Base-by-base conservation (phyloP, 2,113 vertebrate species). In the Passer domesticus region DNA sequence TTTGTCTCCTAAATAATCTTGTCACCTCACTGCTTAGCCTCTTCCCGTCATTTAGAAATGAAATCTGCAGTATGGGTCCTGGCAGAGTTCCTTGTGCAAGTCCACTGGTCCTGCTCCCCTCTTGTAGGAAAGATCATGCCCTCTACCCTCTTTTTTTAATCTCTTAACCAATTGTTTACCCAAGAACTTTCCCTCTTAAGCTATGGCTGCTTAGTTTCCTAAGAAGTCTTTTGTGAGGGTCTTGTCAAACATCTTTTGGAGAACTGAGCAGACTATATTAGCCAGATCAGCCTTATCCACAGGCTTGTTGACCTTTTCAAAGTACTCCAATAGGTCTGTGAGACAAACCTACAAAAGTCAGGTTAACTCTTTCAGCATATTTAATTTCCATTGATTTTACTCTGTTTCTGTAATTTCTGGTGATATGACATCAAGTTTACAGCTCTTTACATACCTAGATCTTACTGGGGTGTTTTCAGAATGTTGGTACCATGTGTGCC, bases 281-380 rank as follows among this genome's bases (percentile, higher is more conserved):
- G 58, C 70, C 58, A 90, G 85, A 90, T 87, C 95, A 89, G 62
- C 81, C 73, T 82, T 91, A 94, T 84, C 95, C 81, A 84, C 59
- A 44, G 69, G 73, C 87, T 91, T 83, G 28, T 85, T 95, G 95
- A 95, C 92, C 74, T 96, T 90, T 96, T 90, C 74, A 69, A 64
- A 94, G 75, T 62, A 62, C 70, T 93, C 44, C 37, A 19, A 3
- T 49, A 60, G 28, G 22, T 94, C 70, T 69, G 22, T 21, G 75
- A 87, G 66, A 27, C 49, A 91, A 87, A 87, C 25, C 22, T 79
- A 43, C 35, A 53, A 58, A 87, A 91, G 17, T 22, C 37, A 46
- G 37, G 50, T 82, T 92, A 89, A 89, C 52, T 85, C 78, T 78
- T 96, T 91, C 33, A 22, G 13, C 2, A 3, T 37, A 49, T 4